These are phyloP conservation scores for Strix occidentalis DNA, from an alignment of 2,797 vertebrate species.

Conservation along the genomic window DNA sequence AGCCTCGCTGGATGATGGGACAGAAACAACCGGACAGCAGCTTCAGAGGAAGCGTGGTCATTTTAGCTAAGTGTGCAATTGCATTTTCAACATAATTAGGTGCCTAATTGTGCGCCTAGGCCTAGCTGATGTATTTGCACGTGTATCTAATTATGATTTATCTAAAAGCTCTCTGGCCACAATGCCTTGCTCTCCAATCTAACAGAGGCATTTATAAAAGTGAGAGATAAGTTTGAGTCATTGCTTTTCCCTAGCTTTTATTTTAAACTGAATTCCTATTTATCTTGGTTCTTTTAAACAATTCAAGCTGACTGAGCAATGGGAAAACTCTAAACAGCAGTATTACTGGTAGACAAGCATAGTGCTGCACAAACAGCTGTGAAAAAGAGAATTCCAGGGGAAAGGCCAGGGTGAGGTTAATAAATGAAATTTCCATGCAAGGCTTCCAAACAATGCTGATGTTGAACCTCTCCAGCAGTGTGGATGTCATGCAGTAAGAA, in stretches of 20 bases:
- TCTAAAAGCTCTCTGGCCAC: not conserved
- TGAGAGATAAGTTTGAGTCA: not conserved
- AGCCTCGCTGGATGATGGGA: not conserved
- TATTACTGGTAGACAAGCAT: not conserved
- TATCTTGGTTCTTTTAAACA: not conserved
- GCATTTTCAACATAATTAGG: slow-evolving; percentile 25
- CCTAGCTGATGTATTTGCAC: not conserved
- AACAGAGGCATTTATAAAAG: not conserved
- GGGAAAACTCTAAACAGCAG: not conserved
- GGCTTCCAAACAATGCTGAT: not conserved
- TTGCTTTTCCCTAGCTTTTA: not conserved
- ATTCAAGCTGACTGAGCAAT: not conserved
- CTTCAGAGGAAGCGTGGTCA: not conserved
- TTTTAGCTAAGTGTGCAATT: not conserved
- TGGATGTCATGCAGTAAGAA: not conserved
- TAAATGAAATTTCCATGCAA: not conserved
- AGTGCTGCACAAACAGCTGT: not conserved
- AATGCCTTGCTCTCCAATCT: not conserved
- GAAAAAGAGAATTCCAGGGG: not conserved
- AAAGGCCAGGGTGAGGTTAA: not conserved
- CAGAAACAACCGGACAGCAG: not conserved
- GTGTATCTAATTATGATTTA: slow-evolving; percentile 47
- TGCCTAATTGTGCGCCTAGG: slow-evolving; percentile 21
- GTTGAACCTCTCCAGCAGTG: not conserved
- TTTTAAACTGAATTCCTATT: not conserved